Evolutionary conservation across 1,140 invertebrate species (phyloP).

Genomic region (Leptinotarsa defecta): DNA sequence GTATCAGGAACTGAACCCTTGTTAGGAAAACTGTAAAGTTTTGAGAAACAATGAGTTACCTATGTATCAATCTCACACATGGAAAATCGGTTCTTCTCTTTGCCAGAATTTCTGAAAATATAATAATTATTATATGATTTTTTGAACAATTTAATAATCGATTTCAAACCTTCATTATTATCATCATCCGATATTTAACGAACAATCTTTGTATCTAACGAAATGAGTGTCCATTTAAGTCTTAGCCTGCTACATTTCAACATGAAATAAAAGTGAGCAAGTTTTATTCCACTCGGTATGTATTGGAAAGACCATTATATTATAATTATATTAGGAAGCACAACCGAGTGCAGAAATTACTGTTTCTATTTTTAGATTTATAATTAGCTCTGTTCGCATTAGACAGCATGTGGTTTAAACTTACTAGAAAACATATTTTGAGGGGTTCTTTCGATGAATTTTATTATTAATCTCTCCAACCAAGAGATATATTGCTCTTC

Average conservation of each 20-base stretch:
- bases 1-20: no score
- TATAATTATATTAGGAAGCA: background rate
- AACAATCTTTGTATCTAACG: no score
- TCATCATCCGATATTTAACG: no score
- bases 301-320: background rate
- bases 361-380: conserved; percentile 3
- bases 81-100: no score
- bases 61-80: no score
- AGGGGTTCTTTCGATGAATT: background rate
- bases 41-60: no score
- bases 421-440: background rate
- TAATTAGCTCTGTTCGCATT: background rate
- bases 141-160: no score
- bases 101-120: no score
- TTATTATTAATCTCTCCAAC: background rate
- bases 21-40: no score
- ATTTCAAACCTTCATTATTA: no score
- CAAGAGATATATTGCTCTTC: background rate
- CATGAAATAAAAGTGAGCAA: background rate
- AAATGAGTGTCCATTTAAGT: no score
- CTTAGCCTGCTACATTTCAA: background rate
- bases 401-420: background rate
- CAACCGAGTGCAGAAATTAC: background rate
- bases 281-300: background rate
- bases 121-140: no score